Base-by-base conservation (phyloP, 2,888 invertebrate genomes). In the Netelia inedita region DNA sequence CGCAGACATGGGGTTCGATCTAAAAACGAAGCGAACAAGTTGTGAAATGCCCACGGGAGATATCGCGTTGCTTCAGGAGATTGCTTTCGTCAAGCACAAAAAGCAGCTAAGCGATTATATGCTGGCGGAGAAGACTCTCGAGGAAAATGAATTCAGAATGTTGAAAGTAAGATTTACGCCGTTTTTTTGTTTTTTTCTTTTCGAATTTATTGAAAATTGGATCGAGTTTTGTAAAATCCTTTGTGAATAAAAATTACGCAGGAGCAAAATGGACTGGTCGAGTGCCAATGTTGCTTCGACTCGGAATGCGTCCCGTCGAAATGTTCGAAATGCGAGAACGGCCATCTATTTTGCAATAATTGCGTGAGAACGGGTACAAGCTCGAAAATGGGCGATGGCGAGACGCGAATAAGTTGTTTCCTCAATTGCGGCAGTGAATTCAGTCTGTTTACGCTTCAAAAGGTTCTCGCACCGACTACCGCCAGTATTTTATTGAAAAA, bases 261-360 rank as follows among this genome's bases (percentile, higher is more conserved):
- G 90, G 82, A 75, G 43, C 89, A 86, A 14, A 92, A 92, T 43
- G 89, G 91, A 61, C 90, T 95, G 41, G 73, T 93, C 8, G 94
- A 94, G 80, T 96, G 96, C 90, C 92, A 92, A 35, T 95, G 95
- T 88, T 96, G 96, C 87, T 95, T 86, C 85, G 95, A 95, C 68
- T 94, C 95, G 66, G 95, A 95, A 61, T 92, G 91, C 61, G 79
- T 92, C 78, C 92, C 92, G 10, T 89, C 90, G 0, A 91, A 91
- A 83, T 90, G 90, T 68, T 89, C 91, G 1, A 78, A 88, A 1
- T 94, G 94, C 81, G 89, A 90, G 2, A 89, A 90, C 5, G 93
- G 92, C 0, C 94, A 94, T 82, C 50, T 92, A 19, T 94, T 94
- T 87, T 95, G 95, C 87, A 94, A 94, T 81, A 90, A 91, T 0